phyloP scores from a whole-genome alignment of 2,888 invertebrate genomes.

The Sinohyriopsis cumingii region DNA sequence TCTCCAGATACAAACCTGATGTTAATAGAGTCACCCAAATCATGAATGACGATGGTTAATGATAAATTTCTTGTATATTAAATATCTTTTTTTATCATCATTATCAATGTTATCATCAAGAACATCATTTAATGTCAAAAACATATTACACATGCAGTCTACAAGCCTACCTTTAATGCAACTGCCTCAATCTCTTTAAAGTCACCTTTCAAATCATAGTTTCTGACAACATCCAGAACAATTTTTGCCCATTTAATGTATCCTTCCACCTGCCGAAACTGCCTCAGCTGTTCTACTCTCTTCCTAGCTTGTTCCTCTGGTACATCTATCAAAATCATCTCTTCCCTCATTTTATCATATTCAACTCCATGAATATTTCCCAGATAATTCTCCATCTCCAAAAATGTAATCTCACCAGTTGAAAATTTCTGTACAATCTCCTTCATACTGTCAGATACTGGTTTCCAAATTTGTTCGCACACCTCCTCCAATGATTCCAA shows the following conservation, averaged over 20 bases:
- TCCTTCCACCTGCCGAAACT: neutral
- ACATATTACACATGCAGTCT: too few relatives aligned
- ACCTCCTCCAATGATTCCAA: too few relatives aligned
- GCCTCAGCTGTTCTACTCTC: constrained; percentile 2
- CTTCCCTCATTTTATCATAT: neutral
- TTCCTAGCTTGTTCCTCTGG: neutral
- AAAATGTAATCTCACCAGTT: constrained; percentile 6
- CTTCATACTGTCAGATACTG: neutral
- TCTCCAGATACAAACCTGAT: too few relatives aligned
- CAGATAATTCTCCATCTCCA: constrained; percentile 3
- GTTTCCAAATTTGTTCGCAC: too few relatives aligned
- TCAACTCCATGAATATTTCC: constrained; percentile 4
- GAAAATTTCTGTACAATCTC: neutral
- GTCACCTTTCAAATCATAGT: neutral
- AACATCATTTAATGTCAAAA: too few relatives aligned
- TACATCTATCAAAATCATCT: neutral
- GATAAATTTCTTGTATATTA: too few relatives aligned
- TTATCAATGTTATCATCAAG: too few relatives aligned
- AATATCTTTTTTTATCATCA: too few relatives aligned
- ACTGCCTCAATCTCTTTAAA: constrained; percentile 1
- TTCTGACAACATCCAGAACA: neutral
- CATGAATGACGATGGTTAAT: too few relatives aligned
- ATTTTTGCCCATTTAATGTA: neutral
- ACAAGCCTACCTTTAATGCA: too few relatives aligned
- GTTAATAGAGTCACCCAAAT: too few relatives aligned